A percentile compares a stretch with the other conserved stretches of the same genome.
phyloP scores from a whole-genome alignment of 2,888 invertebrate species.

The Heliconius erato region DNA sequence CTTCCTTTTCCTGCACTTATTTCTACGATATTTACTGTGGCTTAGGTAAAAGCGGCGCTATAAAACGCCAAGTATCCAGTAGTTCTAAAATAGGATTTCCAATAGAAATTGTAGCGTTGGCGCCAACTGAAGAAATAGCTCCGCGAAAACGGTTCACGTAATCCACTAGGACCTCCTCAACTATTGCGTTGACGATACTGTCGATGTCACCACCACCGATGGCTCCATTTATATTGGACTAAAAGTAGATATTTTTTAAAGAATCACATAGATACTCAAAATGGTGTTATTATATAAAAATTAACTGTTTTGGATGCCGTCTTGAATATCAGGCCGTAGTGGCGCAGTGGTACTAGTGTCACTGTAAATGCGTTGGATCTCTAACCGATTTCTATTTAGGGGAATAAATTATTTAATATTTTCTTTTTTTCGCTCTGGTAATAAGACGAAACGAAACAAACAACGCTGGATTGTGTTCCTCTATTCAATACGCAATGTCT shows the following conservation, averaged over 20 bases:
- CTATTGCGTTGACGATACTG: slow-evolving; percentile 71
- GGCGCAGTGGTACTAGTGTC: too few relatives aligned
- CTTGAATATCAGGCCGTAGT: too few relatives aligned
- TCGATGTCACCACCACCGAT: slow-evolving; percentile 82
- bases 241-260: slow-evolving; percentile 36
- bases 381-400: too few relatives aligned
- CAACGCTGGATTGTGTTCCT: too few relatives aligned
- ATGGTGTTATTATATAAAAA: not conserved
- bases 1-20: too few relatives aligned
- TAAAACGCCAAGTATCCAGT: slow-evolving; percentile 74
- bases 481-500: too few relatives aligned
- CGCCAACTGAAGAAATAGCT: slow-evolving; percentile 60
- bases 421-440: too few relatives aligned
- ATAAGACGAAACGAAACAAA: too few relatives aligned
- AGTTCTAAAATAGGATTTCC: slow-evolving; percentile 69
- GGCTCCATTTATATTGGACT: slow-evolving; percentile 74
- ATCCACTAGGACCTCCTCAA: slow-evolving; percentile 73
- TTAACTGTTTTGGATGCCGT: too few relatives aligned
- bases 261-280: not conserved
- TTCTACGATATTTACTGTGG: not conserved
- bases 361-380: too few relatives aligned
- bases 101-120: slow-evolving; percentile 48
- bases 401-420: too few relatives aligned
- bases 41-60: slow-evolving; percentile 55
- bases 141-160: slow-evolving; percentile 76